Conservation (phyloP, 2,888 invertebrate genomes). For the Agrotis puta region DNA sequence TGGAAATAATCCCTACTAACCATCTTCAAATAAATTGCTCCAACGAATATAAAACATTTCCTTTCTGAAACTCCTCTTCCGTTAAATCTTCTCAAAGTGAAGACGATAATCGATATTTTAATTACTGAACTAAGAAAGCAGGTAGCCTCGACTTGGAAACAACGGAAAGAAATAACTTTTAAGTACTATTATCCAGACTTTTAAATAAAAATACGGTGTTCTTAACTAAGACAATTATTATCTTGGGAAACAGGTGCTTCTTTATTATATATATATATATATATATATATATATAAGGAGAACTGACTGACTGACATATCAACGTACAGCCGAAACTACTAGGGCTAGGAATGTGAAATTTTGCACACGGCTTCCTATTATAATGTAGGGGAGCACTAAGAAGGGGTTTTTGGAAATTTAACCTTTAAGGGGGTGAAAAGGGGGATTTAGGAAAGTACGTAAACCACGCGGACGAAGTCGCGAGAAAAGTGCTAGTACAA, state of each 20-base stretch:
- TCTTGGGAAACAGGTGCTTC: background rate
- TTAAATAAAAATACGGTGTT: background rate
- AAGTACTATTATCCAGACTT: slow-evolving; percentile 2
- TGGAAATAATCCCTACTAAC: background rate
- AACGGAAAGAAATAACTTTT: background rate
- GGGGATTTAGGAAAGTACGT: too few species aligned
- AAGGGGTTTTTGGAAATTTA: too few species aligned
- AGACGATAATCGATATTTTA: slow-evolving; percentile 35
- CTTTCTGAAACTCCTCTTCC: background rate
- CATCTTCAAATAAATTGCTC: background rate
- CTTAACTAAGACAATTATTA: background rate
- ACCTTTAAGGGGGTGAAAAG: too few species aligned
- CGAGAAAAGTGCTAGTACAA: too few species aligned
- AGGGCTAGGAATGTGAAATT: too few species aligned
- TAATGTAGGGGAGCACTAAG: too few species aligned
- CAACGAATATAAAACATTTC: background rate
- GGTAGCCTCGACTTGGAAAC: background rate
- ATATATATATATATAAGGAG: too few species aligned
- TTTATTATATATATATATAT: too few species aligned
- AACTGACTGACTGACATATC: too few species aligned
- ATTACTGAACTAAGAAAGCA: slow-evolving; percentile 14
- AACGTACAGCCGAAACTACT: too few species aligned
- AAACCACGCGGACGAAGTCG: too few species aligned
- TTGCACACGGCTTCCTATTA: too few species aligned
- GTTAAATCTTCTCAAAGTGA: slow-evolving; percentile 9